phyloP scores from a whole-genome alignment of 2,888 invertebrate species.

The Gastrophysa polygoni region DNA sequence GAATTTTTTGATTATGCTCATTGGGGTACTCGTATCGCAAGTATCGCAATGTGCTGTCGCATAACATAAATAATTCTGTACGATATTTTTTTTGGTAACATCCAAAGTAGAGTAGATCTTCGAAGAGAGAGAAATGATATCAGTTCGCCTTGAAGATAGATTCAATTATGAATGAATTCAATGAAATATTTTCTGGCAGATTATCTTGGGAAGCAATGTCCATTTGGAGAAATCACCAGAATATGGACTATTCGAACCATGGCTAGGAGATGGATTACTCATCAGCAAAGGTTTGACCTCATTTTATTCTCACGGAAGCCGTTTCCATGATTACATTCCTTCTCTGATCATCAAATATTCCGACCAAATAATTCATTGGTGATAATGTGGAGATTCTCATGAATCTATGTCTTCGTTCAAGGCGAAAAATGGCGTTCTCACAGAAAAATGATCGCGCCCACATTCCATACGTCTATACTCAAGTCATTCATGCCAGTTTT shows the following conservation, averaged over 20 bases:
- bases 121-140: no score
- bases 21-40: no score
- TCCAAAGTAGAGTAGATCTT: no score
- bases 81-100: no score
- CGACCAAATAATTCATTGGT: no score
- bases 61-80: not conserved
- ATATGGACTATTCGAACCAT: slow-evolving; percentile 55
- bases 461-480: slow-evolving; percentile 61
- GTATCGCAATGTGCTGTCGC: not conserved
- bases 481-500: slow-evolving; percentile 62
- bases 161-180: no score
- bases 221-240: slow-evolving; percentile 55
- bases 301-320: no score
- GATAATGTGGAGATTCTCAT: no score
- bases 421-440: slow-evolving; percentile 62
- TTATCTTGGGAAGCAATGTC: slow-evolving; percentile 51
- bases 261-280: slow-evolving; percentile 56
- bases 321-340: no score
- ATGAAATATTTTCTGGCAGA: slow-evolving; percentile 28
- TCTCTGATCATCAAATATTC: no score
- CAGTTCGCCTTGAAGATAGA: no score
- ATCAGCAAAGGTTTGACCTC: slow-evolving; percentile 55
- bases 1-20: no score
- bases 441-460: slow-evolving; percentile 62
- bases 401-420: slow-evolving; percentile 26